Base-by-base conservation (phyloP, 2,113 vertebrate species). In the Leucosticte australis region DNA sequence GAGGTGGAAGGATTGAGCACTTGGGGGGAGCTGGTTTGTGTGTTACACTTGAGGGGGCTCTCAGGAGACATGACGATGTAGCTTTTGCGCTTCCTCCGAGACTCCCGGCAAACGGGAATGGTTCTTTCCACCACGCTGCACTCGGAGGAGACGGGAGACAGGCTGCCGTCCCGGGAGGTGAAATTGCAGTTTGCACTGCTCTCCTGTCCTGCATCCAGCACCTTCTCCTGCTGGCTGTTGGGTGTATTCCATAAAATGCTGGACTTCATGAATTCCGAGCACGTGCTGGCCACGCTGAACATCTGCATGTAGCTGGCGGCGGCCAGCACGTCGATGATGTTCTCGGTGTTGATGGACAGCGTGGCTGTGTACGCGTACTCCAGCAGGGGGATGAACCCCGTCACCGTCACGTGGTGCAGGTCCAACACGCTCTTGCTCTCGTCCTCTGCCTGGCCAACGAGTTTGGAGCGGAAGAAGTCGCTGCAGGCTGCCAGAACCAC, bases 281-380 rank as follows among this genome's bases (percentile, higher is more conserved):
- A 99, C 0, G 99, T 99, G 93, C 99, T 99, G 10, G 99, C 99
- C 80, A 99, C 99, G 4, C 99, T 98, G 83, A 99, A 99, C 99
- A 99, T 99, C 96, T 99, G 99, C 99, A 99, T 99, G 95, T 99
- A 99, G 95, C 99, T 99, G 53, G 99, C 99, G 7, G 99, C 99
- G 1, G 99, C 99, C 87, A 99, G 95, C 41, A 99, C 99, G 12
- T 99, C 99, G 13, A 99, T 99, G 87, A 99, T 99, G 90, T 99
- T 99, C 95, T 99, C 99, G 2, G 99, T 99, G 95, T 99, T 99
- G 78, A 99, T 99, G 70, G 99, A 99, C 7, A 99, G 98, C 2
- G 99, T 99, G 1, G 99, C 99, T 0, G 99, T 99, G 98, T 99
- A 99, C 14, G 99, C 99, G 7, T 99, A 99, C 52, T 99, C 99